These are phyloP conservation scores for Strix aluco DNA, from an alignment of 2,113 vertebrate species.

Conservation along the genomic window DNA sequence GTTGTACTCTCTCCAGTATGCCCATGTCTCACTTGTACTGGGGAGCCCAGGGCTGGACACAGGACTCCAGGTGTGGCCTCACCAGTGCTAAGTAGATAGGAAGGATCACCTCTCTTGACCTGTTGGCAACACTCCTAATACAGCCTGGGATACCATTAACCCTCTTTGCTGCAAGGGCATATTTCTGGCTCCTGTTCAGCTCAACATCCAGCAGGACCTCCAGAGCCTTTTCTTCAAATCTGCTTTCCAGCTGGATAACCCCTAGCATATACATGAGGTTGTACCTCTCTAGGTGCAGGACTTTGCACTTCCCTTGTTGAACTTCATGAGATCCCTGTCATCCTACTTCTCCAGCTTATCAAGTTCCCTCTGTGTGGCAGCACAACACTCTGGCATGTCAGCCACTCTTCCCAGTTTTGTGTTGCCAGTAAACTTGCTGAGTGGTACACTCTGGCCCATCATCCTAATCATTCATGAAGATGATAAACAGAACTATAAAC, in stretches of 20 bases:
- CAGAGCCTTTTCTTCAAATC: neutral
- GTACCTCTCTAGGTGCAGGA: neutral
- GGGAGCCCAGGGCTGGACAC: neutral
- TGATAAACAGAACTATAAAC: neutral
- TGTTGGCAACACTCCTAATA: neutral
- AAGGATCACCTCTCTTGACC: neutral
- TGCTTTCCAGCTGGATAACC: neutral
- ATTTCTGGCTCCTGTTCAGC: neutral
- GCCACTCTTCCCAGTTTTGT: neutral
- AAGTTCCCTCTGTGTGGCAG: neutral
- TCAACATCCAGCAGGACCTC: neutral
- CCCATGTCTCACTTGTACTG: no score
- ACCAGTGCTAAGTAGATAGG: neutral
- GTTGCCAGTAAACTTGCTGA: neutral
- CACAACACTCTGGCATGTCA: neutral
- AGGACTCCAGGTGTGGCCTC: neutral
- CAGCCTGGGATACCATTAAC: neutral
- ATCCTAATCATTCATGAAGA: neutral
- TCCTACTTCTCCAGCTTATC: neutral
- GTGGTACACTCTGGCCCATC: no score
- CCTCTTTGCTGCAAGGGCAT: neutral
- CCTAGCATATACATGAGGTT: neutral
- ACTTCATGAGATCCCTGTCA: rapidly evolving
- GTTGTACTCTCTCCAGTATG: no score
- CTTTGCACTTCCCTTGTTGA: neutral